Conservation (phyloP, 2,888 invertebrate genomes). For the Chymomyza caudatula region DNA sequence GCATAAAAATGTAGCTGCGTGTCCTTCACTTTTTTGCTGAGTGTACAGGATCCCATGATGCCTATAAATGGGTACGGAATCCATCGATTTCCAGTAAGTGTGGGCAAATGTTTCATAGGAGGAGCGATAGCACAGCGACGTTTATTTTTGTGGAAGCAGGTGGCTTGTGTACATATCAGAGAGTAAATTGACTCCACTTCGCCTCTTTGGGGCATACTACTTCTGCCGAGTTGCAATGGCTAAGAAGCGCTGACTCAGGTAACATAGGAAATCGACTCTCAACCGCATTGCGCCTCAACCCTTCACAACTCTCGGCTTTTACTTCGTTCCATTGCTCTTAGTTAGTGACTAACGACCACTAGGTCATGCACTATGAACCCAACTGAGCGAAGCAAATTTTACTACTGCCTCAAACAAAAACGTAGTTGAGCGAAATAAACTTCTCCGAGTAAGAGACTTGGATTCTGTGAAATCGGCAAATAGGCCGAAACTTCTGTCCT, state of each 20-base stretch:
- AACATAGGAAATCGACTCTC: background rate
- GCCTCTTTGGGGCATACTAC: conserved; percentile 53
- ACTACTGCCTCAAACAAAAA: background rate
- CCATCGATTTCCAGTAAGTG: background rate
- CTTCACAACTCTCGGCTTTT: background rate
- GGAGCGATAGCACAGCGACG: background rate
- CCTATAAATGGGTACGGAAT: conserved; percentile 45
- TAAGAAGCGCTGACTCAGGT: background rate
- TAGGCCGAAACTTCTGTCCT: no score
- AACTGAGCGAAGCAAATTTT: background rate
- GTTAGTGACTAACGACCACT: no score
- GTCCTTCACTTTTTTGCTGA: conserved; percentile 33
- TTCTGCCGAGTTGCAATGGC: background rate
- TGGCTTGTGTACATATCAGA: conserved; percentile 20
- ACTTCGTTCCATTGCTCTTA: background rate
- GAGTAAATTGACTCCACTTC: conserved; percentile 40
- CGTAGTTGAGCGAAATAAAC: no score
- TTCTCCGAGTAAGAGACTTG: no score
- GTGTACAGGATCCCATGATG: conserved; percentile 45
- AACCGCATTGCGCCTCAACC: background rate
- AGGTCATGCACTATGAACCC: no score
- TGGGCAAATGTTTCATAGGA: background rate
- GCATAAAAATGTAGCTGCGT: conserved; percentile 73
- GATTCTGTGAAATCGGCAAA: no score
- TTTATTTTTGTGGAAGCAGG: background rate